Base-by-base conservation (phyloP, 2,113 vertebrate genomes). In the Uria lomvia region DNA sequence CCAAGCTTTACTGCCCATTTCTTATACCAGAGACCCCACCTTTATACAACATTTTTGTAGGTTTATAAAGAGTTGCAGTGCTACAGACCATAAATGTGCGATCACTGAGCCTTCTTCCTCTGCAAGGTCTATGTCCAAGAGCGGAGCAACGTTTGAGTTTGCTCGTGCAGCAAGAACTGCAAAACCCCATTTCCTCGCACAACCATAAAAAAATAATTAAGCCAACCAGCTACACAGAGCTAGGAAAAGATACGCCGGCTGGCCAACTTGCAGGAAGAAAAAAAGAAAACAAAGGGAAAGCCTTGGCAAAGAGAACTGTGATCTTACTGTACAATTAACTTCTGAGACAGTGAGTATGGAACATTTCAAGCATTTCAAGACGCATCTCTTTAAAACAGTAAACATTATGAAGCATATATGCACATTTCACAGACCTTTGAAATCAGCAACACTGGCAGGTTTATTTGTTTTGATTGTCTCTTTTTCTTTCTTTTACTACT, bases 381-480 rank as follows among this genome's bases (percentile, higher is more conserved):
- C 2, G 7, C 74, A 79, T 88, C 79, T 71, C 70, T 94, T 83
- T 84, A 70, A 94, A 96, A 60, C 1, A 80, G 86, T 74, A 88
- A 70, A 91, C 77, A 58, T 45, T 91, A 53, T 52, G 81, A 85
- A 78, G 78, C 34, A 24, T 82, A 95, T 18, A 96, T 55, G 82
- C 91, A 96, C 63, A 93, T 89, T 77, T 86, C 75, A 60, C 86
- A 90, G 85, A 45, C 79, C 88, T 97, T 85, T 93, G 95, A 88
- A 96, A 97, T 95, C 90, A 95, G 91, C 90, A 94, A 55, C 52
- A 84, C 92, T 97, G 95, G 90, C 97, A 97, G 93, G 86, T 97
- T 97, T 96, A 97, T 97, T 92, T 97, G 96, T 97, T 97, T 96
- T 90, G 71, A 80, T 96, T 94, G 72, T 84, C 88, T 96, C 82